Evolutionary conservation across 2,797 vertebrate genomes (phyloP).

Genomic region (Sebastes steindachneri): DNA sequence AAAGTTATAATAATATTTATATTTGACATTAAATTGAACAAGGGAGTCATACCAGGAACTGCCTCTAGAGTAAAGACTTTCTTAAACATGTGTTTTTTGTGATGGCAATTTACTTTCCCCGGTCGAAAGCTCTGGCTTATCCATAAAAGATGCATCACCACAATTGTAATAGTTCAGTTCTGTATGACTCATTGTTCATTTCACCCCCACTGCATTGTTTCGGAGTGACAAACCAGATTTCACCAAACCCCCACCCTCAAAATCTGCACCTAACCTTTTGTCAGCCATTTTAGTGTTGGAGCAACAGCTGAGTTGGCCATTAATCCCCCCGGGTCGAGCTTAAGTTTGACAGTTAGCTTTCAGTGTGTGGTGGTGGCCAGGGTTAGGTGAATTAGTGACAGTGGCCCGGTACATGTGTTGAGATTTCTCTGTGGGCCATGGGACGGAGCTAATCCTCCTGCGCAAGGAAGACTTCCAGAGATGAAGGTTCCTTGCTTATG

Average conservation of each 20-base stretch:
- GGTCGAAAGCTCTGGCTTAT: background rate
- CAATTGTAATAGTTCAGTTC: background rate
- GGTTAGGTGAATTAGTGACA: constrained; percentile 64
- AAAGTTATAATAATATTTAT: background rate
- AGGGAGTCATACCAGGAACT: background rate
- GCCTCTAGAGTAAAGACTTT: background rate
- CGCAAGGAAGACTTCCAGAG: constrained; percentile 65
- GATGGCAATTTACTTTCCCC: background rate
- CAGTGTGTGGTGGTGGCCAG: constrained; percentile 12
- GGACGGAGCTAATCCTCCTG: constrained; percentile 69
- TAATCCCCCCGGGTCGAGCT: constrained; percentile 65
- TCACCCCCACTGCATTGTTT: constrained; percentile 23
- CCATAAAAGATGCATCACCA: background rate
- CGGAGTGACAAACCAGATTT: constrained; percentile 55
- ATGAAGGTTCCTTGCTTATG: constrained; percentile 75
- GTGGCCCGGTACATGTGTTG: constrained; percentile 54
- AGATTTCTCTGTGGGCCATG: constrained; percentile 39
- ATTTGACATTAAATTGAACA: background rate
- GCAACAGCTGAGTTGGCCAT: constrained; percentile 79
- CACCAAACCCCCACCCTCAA: constrained; percentile 30
- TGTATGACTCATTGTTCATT: constrained; percentile 40
- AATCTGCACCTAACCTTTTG: constrained; percentile 72
- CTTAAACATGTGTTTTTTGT: background rate
- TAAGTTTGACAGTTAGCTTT: constrained; percentile 63
- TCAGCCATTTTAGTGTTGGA: constrained; percentile 74